Evolutionary conservation across 2,113 vertebrate genomes (phyloP), one percentile per base, ranked within the genome.

Genomic region (Corythoichthys intestinalis): DNA sequence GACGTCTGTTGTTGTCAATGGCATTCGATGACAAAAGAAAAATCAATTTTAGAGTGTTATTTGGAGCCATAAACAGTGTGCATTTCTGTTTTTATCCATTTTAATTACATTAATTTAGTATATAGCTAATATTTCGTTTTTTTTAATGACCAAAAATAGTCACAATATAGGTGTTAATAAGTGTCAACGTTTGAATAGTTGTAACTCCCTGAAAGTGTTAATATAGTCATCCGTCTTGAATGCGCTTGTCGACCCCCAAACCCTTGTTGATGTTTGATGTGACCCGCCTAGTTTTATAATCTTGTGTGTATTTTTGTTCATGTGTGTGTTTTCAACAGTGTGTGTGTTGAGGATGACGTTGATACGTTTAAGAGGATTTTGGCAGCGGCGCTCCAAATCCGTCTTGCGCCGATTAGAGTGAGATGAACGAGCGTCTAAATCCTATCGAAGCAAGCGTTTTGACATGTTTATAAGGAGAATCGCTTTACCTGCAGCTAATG

Each of bases 301-400:
- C 48, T 50, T 5, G 46, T 66, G 50, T 67, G 73, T 59, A 48
- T 61, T 58, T 28, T 38, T 66, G 39, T 61, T 62, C 39, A 37
- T 70, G 65, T 17, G 46, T 37, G 64, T 74, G 71, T 66, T 56
- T 70, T 62, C 38, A 54, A 68, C 50, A 69, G 64, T 67, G 48
- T 66, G 39, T 28, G 46, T 34, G 37, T 56, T 46, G 65, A 48
- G 60, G 47, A 49, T 12, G 2, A 14, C 13, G 11, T 49, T n/a
- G 50, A 52, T 52, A 52, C 6, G 50, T 6, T 49, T 52, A 52
- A 52, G 50, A 52, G 50, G 50, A 52, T 52, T 52, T n/a, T 15
- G 15, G 5, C 15, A 17, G 50, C 4, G 14, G 14, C 6, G 5
- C 15, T 52, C 15, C 50, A 52, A 52, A 52, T 52, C 50, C 50